phyloP scores from a whole-genome alignment of 2,888 invertebrate species.

The Abscondita cerata region DNA sequence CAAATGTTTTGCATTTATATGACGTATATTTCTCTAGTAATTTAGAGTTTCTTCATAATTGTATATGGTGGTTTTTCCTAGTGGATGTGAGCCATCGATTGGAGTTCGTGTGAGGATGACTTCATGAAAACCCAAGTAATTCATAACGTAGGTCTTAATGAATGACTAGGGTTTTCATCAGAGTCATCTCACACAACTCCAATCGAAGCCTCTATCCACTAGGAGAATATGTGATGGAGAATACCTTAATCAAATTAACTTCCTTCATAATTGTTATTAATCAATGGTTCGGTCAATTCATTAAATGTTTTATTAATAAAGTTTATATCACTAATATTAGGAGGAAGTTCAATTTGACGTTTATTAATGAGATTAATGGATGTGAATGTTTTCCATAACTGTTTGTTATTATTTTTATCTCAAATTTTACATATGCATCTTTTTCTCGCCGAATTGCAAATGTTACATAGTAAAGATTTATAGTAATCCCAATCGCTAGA shows the following conservation, averaged over 20 bases:
- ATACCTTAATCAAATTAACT: too few species aligned
- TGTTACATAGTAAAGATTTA: constrained; percentile 1
- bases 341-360: neutral
- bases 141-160: too few species aligned
- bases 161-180: too few species aligned
- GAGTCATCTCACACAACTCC: too few species aligned
- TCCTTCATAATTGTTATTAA: too few species aligned
- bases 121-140: too few species aligned
- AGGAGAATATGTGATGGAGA: too few species aligned
- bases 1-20: neutral
- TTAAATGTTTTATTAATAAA: neutral
- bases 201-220: too few species aligned
- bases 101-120: too few species aligned
- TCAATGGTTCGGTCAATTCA: neutral
- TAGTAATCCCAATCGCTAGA: constrained; percentile 7
- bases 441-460: neutral
- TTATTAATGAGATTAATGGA: neutral
- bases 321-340: neutral
- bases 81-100: too few species aligned
- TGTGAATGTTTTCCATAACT: neutral
- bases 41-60: neutral
- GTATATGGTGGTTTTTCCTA: too few species aligned
- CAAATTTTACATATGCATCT: constrained; percentile 3
- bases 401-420: neutral
- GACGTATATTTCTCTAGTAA: neutral